These are phyloP conservation scores for Motacilla tschutschensis DNA, from an alignment of 2,113 vertebrate species.

Conservation along the genomic window DNA sequence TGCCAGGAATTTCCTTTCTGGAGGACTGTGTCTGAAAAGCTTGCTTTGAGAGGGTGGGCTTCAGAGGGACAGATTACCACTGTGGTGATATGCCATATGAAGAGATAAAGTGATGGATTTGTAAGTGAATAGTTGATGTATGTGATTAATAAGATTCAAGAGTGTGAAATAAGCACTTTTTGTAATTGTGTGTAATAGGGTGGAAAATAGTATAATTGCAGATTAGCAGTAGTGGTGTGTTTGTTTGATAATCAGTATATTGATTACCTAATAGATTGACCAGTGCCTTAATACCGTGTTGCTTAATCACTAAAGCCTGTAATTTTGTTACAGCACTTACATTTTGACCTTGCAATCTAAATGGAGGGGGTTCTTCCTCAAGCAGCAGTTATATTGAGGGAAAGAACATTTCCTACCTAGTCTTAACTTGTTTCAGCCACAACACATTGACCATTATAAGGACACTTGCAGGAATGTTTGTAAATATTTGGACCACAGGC, in stretches of 20 bases:
- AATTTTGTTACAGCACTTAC: neutral
- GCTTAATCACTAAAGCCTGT: neutral
- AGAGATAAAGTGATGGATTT: neutral
- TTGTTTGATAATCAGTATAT: neutral
- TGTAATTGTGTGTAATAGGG: neutral
- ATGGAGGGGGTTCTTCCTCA: neutral
- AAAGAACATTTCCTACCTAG: neutral
- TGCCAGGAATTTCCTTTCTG: fast-evolving
- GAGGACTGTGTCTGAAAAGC: neutral
- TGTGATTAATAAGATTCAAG: neutral
- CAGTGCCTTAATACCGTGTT: neutral
- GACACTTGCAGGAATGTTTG: neutral
- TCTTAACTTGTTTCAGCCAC: neutral
- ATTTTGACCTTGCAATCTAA: neutral
- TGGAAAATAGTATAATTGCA: neutral
- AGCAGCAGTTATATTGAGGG: neutral
- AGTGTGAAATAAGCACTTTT: neutral
- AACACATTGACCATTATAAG: neutral
- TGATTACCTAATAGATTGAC: neutral
- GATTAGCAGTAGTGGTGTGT: neutral
- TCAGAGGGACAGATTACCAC: neutral
- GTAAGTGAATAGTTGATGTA: neutral
- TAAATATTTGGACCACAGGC: neutral
- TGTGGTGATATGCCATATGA: neutral
- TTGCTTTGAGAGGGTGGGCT: neutral